Evolutionary conservation across 2,888 invertebrate species (phyloP), one percentile per base, ranked within the genome.

Genomic region (Xestobium rufovillosum): DNA sequence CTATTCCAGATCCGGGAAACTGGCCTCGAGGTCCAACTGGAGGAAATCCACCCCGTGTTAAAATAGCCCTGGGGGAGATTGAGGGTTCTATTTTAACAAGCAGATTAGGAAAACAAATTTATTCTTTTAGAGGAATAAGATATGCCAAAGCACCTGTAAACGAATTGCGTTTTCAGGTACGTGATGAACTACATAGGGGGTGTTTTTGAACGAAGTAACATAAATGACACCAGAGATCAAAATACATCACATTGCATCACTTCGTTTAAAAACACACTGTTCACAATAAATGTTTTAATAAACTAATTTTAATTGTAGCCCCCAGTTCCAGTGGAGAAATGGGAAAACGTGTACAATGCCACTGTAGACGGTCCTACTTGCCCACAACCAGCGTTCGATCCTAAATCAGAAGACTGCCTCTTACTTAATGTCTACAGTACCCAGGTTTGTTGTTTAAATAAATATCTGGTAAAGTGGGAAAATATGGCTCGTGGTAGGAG

Each of bases 321-420:
- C 15, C 63, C 64, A 36, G 51, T 53, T 31, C 56, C 61, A 1
- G 48, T 55, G n/a, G 58, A 60, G 36, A 57, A 57, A 46, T 59
- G 60, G 53, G 53, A 61, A 33, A 60, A 54, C 2, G 37, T 56
- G 11, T 60, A 54, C 25, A 55, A 63, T 39, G 64, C 63, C 1
- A 63, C 60, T 2, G 41, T 51, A 40, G 61, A 64, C 44, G 61
- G 57, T 8, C 54, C 60, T n/a, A 43, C 57, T 2, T 65, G 65
- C 51, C 63, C 63, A 13, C 64, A 65, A 49, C 52, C 56, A 0
- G 45, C 38, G 9, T 35, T 40, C 4, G 50, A 48, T 28, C 51
- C 53, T 13, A 50, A 70, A 31, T 70, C 72, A 15, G 81, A 81
- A 48, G 78, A 81, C 55, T 81, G 81, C 48, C 67, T 81, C 1